Percentiles rank a stretch among this genome's conserved stretches.
phyloP scores from a whole-genome alignment of 37 sponge, comb jelly and placozoan species.

The Mnemiopsis leidyi region DNA sequence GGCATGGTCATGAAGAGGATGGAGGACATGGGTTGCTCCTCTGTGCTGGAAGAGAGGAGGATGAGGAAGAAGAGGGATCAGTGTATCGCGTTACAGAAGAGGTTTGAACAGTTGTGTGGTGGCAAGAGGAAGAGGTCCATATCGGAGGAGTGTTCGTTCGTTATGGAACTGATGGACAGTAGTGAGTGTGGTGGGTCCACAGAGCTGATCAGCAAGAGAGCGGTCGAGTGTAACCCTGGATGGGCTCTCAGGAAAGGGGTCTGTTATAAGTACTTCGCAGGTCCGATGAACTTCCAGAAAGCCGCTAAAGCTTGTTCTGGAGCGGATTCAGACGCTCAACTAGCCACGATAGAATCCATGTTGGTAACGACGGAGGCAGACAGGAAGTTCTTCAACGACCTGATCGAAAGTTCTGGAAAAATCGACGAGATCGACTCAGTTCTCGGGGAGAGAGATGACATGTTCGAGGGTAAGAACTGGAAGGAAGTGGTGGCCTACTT shows the following conservation, averaged over 20 bases:
- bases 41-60: not conserved
- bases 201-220: not conserved
- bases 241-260: not conserved
- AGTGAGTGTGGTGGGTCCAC: not conserved
- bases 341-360: not conserved
- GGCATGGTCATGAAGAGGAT: not conserved
- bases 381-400: constrained; percentile 35
- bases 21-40: not conserved
- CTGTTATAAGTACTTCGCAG: constrained; percentile 44
- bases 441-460: not conserved
- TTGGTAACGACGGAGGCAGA: not conserved
- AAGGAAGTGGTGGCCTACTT: constrained; percentile 2
- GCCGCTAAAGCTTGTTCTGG: not conserved
- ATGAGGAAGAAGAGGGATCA: constrained; percentile 5
- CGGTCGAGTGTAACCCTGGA: not conserved
- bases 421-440: not conserved
- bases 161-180: not conserved
- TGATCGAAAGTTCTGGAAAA: constrained; percentile 22
- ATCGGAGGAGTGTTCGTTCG: not conserved
- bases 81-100: not conserved
- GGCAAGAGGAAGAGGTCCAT: not conserved
- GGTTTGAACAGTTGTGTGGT: not conserved
- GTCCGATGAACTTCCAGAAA: not conserved
- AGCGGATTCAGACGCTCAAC: not conserved
- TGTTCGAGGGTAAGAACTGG: constrained; percentile 39